Conservation (phyloP, 2,888 invertebrate genomes). For the Zaprionus bogoriensis region DNA sequence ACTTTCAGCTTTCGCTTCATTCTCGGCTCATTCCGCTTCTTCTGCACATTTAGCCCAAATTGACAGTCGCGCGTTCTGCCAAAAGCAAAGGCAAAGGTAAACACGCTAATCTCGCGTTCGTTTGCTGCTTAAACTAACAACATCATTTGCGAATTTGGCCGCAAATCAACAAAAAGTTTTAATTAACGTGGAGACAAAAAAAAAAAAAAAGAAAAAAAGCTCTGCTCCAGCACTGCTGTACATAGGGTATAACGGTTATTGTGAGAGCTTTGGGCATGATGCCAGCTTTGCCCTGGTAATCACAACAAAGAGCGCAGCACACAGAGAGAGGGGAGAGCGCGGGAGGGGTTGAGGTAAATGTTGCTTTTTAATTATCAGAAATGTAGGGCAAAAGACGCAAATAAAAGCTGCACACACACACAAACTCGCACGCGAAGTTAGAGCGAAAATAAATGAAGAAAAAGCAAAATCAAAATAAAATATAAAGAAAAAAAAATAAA, state of each 20-base stretch:
- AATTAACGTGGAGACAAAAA: constrained; percentile 29
- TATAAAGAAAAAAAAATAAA: constrained; percentile 7
- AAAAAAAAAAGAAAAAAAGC: constrained; percentile 12
- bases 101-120: not conserved
- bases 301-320: constrained; percentile 5
- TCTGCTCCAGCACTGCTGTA: constrained; percentile 22
- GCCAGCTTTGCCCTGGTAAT: constrained; percentile 15
- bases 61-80: no score
- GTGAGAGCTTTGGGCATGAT: constrained; percentile 37
- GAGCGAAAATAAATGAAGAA: constrained; percentile 22
- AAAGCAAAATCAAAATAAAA: constrained; percentile 14
- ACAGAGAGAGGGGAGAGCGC: not conserved
- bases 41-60: no score
- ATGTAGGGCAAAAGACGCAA: constrained; percentile 60
- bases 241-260: constrained; percentile 33
- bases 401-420: constrained; percentile 50
- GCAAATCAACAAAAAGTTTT: constrained; percentile 11
- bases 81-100: not conserved
- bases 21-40: no score
- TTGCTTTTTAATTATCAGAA: constrained; percentile 71
- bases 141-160: not conserved
- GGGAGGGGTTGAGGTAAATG: constrained; percentile 25
- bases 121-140: not conserved
- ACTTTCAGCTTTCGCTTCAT: no score
- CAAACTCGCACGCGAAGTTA: constrained; percentile 16